Conservation (phyloP, 1,140 invertebrate species). For the Pogonomyrmex californicus region DNA sequence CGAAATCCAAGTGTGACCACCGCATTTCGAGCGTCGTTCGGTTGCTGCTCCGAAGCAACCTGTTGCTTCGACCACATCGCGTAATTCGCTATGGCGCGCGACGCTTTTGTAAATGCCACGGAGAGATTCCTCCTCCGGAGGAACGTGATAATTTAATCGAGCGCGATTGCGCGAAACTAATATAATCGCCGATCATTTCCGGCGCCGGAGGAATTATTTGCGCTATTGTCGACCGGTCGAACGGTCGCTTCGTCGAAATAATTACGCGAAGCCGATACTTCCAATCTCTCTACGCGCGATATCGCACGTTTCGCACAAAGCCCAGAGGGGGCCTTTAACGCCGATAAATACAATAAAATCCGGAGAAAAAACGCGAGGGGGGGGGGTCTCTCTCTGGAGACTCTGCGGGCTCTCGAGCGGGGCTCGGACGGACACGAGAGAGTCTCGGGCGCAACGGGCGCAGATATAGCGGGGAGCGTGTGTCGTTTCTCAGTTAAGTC, state of each 20-base stretch:
- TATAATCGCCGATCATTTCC: not conserved
- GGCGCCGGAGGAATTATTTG: not conserved
- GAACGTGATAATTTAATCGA: conserved; percentile 49
- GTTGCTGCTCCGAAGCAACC: conserved; percentile 45
- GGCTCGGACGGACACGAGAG: conserved; percentile 35
- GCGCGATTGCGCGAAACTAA: conserved; percentile 32
- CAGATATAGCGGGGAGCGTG: conserved; percentile 65
- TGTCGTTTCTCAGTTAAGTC: conserved; percentile 84
- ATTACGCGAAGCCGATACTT: not conserved
- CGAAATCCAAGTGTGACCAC: too few species aligned
- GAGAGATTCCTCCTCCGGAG: conserved; percentile 13
- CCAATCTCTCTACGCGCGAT: not conserved
- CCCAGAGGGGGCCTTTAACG: not conserved
- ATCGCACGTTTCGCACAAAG: not conserved
- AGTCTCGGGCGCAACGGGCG: conserved; percentile 51
- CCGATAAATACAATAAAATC: conserved; percentile 65
- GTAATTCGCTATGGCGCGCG: conserved; percentile 14
- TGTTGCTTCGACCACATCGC: conserved; percentile 60
- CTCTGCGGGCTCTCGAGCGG: conserved; percentile 12
- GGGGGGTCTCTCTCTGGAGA: too few species aligned
- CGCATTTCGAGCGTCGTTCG: not conserved
- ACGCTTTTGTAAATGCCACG: conserved; percentile 57
- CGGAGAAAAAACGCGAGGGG: conserved; percentile 19
- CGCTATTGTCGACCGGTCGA: not conserved
- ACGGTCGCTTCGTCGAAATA: not conserved